These are phyloP conservation scores for Lonchura striata DNA, from an alignment of 2,113 vertebrate species.

Conservation along the genomic window DNA sequence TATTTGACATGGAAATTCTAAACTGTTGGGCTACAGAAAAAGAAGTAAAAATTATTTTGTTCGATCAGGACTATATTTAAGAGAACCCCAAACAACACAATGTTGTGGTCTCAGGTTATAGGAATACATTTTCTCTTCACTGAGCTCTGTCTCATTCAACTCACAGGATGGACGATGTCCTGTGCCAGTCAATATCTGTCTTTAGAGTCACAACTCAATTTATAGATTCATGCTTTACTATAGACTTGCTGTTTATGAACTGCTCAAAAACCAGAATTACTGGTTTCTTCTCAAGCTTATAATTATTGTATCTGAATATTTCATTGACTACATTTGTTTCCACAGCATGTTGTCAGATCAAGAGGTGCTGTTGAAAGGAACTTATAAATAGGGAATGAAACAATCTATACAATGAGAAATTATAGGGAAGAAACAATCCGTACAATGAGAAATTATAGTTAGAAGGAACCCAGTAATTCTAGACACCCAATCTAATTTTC, in stretches of 20 bases:
- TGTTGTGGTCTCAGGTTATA: background rate
- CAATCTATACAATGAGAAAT: background rate
- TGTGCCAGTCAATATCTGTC: background rate
- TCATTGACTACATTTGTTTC: constrained; percentile 28
- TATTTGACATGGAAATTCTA: background rate
- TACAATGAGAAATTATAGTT: background rate
- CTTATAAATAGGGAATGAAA: constrained; percentile 1
- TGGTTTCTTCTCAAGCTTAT: constrained; percentile 18
- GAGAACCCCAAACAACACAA: background rate
- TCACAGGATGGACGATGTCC: background rate
- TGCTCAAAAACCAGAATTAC: constrained; percentile 13
- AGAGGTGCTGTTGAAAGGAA: constrained; percentile 2
- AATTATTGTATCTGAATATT: constrained; percentile 38
- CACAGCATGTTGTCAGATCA: constrained; percentile 36
- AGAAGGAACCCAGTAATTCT: background rate
- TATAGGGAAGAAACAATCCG: background rate
- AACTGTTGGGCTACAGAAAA: background rate
- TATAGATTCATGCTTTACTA: background rate
- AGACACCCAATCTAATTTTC: background rate
- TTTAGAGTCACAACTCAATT: background rate
- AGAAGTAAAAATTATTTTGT: background rate
- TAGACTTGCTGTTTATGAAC: background rate
- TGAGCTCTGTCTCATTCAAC: background rate
- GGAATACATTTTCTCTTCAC: background rate
- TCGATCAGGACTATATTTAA: background rate